Conservation (phyloP, 2,113 vertebrate species). For the Daubentonia madagascariensis region DNA sequence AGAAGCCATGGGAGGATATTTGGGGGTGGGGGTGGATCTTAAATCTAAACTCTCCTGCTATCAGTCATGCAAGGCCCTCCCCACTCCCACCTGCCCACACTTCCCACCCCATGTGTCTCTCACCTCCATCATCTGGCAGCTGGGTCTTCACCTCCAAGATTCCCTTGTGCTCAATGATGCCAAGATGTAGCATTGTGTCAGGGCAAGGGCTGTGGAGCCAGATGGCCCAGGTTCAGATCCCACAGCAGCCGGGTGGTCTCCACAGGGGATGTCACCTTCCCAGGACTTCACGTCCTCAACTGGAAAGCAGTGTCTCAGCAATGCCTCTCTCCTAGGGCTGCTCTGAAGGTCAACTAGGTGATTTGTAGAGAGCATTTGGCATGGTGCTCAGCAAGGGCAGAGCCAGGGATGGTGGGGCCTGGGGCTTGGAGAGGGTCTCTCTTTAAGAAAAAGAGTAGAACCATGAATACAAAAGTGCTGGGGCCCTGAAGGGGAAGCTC, state of each 20-base stretch:
- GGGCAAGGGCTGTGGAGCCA: background rate
- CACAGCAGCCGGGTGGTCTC: background rate
- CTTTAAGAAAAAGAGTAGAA: background rate
- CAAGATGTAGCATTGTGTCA: background rate
- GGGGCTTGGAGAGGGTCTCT: background rate
- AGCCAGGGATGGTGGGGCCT: too few species aligned
- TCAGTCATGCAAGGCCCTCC: too few species aligned
- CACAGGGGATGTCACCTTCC: background rate
- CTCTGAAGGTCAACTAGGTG: background rate
- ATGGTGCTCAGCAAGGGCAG: background rate
- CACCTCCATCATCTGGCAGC: background rate
- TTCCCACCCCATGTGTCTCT: rapidly evolving
- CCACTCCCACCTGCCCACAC: too few species aligned
- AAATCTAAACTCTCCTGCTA: background rate
- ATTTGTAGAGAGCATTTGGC: rapidly evolving
- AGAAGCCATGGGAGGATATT: background rate
- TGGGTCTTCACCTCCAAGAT: background rate
- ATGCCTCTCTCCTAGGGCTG: background rate
- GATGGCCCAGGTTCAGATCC: background rate
- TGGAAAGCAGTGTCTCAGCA: background rate
- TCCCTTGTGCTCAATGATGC: background rate
- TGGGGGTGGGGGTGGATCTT: background rate
- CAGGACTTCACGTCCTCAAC: background rate
- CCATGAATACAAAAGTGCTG: background rate
- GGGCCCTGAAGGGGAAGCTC: background rate